These are phyloP conservation scores for Lepisosteus oculatus DNA, from an alignment of 2,113 vertebrate genomes.

Conservation along the genomic window DNA sequence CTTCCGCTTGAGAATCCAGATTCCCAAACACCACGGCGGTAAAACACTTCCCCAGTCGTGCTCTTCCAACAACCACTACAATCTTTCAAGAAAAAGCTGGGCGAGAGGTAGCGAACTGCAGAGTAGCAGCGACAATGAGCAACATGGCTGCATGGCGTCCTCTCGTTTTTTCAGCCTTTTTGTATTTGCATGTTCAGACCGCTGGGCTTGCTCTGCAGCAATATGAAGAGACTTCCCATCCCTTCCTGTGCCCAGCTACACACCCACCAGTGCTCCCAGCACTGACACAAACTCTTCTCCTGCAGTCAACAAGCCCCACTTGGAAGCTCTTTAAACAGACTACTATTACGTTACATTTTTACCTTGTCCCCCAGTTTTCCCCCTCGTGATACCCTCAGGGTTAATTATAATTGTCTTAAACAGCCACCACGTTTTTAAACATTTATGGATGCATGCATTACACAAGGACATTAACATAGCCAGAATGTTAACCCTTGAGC, in stretches of 20 bases:
- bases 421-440: constrained; percentile 64
- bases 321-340: constrained; percentile 60
- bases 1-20: too few species aligned
- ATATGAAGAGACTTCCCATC: background rate
- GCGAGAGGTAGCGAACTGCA: too few species aligned
- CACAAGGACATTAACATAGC: constrained; percentile 55
- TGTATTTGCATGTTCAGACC: too few species aligned
- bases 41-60: too few species aligned
- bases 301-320: constrained; percentile 50
- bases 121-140: too few species aligned
- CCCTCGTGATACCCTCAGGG: constrained; percentile 56
- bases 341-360: constrained; percentile 33
- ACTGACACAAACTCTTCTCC: constrained; percentile 38
- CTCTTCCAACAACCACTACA: too few species aligned
- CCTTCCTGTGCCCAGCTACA: background rate
- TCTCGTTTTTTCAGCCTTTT: too few species aligned
- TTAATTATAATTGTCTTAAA: constrained; percentile 71
- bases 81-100: too few species aligned
- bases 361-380: constrained; percentile 44
- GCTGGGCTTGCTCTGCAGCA: too few species aligned
- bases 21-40: too few species aligned
- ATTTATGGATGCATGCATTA: constrained; percentile 67
- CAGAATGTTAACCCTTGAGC: constrained; percentile 45
- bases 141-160: too few species aligned
- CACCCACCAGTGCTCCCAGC: background rate